phyloP scores from a whole-genome alignment of 53 echinoderm and acorn worm species.

The Mesocentrotus franciscanus region DNA sequence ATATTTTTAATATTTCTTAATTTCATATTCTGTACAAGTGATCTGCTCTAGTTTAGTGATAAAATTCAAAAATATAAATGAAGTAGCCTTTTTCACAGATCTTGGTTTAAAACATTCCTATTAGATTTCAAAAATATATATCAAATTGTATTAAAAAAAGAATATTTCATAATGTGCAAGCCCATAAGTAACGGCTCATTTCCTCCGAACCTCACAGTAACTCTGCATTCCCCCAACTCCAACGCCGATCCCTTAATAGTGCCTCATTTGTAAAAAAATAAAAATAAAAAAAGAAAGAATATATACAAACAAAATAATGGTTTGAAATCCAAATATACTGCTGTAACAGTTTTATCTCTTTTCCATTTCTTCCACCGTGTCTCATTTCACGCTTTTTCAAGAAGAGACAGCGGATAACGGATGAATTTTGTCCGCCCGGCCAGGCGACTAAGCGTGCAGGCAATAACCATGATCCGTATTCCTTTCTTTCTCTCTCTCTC shows the following conservation, averaged over 20 bases:
- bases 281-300: not conserved
- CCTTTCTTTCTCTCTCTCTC: not conserved
- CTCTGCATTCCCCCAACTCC: not conserved
- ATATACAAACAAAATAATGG: not conserved
- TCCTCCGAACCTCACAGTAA: not conserved
- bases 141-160: too few relatives aligned
- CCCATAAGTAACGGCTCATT: too few relatives aligned
- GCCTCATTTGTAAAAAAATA: not conserved
- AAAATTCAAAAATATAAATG: too few relatives aligned
- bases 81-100: too few relatives aligned
- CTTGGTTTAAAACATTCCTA: too few relatives aligned
- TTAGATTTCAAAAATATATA: too few relatives aligned
- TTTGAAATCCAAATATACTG: not conserved
- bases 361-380: not conserved
- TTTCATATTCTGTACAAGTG: too few relatives aligned
- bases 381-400: slow-evolving; percentile 32
- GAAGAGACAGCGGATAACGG: slow-evolving; percentile 10
- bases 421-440: slow-evolving; percentile 20
- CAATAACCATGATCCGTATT: slow-evolving; percentile 34
- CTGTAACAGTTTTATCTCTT: slow-evolving; percentile 3
- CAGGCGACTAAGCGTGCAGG: slow-evolving; percentile 22
- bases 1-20: too few relatives aligned
- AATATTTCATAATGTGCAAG: too few relatives aligned
- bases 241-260: not conserved
- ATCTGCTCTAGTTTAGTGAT: too few relatives aligned